These are phyloP conservation scores for Archivesica marissinica DNA, from an alignment of 1,140 invertebrate species.

Conservation along the genomic window DNA sequence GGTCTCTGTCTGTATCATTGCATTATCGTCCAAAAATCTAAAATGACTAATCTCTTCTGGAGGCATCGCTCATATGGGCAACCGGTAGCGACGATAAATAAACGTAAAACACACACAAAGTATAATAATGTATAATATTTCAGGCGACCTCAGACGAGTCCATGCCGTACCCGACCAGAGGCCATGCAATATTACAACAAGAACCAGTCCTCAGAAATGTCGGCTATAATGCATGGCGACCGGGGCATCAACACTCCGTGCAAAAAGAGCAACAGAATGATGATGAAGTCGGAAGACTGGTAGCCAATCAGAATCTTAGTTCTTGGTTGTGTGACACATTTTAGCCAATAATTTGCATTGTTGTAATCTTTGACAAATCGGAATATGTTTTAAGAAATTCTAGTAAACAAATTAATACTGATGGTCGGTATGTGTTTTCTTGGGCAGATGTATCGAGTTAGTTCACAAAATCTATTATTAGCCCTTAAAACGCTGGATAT, in stretches of 20 bases:
- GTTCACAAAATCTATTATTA: neutral
- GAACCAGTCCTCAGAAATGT: constrained; percentile 62
- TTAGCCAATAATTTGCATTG: neutral
- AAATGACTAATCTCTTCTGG: no score
- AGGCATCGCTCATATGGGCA: no score
- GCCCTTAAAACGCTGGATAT: neutral
- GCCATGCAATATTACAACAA: constrained; percentile 49
- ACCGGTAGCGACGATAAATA: no score
- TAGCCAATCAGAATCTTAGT: constrained; percentile 30
- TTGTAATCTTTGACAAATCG: neutral
- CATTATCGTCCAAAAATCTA: no score
- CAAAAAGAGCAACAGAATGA: constrained; percentile 51
- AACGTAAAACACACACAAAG: no score
- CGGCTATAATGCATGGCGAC: constrained; percentile 59
- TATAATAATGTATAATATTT: neutral
- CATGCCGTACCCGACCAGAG: constrained; percentile 57
- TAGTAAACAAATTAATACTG: no score
- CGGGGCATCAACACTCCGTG: neutral
- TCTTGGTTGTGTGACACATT: neutral
- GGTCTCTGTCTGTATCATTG: no score
- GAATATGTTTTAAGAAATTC: no score
- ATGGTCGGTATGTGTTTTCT: neutral
- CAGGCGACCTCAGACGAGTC: constrained; percentile 56
- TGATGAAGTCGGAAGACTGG: constrained; percentile 64
- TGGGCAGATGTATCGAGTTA: neutral